Evolutionary conservation across 1,140 invertebrate species (phyloP), one percentile per base, ranked within the genome.

Genomic region (Centruroides sculpturatus): DNA sequence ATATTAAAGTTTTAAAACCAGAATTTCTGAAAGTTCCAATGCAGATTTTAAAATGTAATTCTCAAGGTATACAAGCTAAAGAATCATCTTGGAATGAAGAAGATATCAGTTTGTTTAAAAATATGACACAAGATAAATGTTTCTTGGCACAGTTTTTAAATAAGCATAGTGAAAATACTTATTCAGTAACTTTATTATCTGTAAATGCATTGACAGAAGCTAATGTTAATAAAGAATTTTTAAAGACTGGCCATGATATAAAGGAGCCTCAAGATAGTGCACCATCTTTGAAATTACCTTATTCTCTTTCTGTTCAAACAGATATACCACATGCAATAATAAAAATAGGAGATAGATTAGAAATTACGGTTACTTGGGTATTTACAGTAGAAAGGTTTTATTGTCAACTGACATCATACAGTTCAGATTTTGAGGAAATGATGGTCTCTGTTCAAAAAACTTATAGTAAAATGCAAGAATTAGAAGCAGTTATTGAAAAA

Each of bases 241-340:
- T 67, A 5, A 68, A 68, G 53, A 67, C 66, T 58, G 70, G 69
- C 0, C 59, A 60, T 51, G 62, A 55, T 6, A 41, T 41, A 41
- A 41, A 41, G 8, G 5, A 41, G 8, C 8, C 41, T 41, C 41
- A 41, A 8, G 41, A 41, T 5, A 41, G 41, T 41, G 23, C 23
- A 23, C 41, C 41, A 41, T 8, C 5, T 6, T 41, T 41, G 8
- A 41, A 41, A 41, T 41, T 41, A 41, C 41, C 41, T 41, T 41
- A 41, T 41, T 8, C 41, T 41, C 5, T 41, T 41, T 41, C 41
- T 41, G 5, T 6, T 41, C 41, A 41, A 41, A 41, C 41, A 41
- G 41, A 41, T 6, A 8, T 41, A 6, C 41, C 41, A 41, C 5
- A 41, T 41, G 5, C 12, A 51, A 11, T 41, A 6, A 41, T 41